Percentiles rank a stretch among this genome's conserved stretches.
These are phyloP conservation scores for Callinectes sapidus DNA, from an alignment of 2,888 invertebrate species.

Conservation along the genomic window DNA sequence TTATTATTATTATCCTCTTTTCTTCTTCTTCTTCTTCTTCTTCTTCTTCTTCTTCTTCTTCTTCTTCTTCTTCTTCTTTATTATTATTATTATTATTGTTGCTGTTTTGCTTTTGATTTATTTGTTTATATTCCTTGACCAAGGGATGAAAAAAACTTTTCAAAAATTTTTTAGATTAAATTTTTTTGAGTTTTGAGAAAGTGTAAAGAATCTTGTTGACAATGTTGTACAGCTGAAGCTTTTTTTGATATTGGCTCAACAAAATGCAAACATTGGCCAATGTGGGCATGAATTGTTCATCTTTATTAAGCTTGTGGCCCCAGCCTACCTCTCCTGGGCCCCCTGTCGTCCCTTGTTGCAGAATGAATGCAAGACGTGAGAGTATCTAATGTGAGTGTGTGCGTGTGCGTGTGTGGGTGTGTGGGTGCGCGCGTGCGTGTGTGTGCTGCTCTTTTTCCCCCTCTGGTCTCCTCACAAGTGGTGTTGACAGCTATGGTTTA, in stretches of 20 bases:
- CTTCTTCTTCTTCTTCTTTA: too few relatives aligned
- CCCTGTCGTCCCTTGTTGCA: neutral
- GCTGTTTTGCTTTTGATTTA: neutral
- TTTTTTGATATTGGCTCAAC: neutral
- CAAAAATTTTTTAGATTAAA: neutral
- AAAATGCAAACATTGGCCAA: neutral
- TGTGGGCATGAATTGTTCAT: neutral
- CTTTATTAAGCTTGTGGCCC: neutral
- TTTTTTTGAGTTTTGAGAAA: neutral
- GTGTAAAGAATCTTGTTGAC: neutral
- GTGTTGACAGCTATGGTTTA: slow-evolving; percentile 63
- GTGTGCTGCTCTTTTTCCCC: neutral
- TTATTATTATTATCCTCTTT: neutral
- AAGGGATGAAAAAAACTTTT: too few relatives aligned
- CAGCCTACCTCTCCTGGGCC: slow-evolving; percentile 3
- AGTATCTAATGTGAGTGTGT: neutral
- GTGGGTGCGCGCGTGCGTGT: neutral
- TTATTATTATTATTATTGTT: neutral
- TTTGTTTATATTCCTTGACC: neutral
- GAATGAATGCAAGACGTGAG: neutral
- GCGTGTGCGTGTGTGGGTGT: neutral
- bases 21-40: too few relatives aligned
- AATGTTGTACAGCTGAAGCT: neutral
- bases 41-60: too few relatives aligned
- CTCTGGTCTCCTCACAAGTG: slow-evolving; percentile 40